Base-by-base conservation (phyloP, 2,888 invertebrate species). In the Hecatera dysodea region DNA sequence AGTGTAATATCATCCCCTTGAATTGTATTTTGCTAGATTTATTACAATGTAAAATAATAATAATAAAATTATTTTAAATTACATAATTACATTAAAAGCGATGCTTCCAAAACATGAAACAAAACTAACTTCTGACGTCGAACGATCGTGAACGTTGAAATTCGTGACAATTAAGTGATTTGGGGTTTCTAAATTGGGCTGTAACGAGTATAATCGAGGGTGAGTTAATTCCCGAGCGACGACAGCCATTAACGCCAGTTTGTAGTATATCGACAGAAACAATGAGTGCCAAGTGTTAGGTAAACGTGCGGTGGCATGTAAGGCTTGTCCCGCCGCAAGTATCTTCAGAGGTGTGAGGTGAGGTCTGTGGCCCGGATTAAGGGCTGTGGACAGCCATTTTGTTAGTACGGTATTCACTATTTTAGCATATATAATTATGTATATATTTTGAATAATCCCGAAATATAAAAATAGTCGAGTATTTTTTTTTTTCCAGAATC, bases 201-300 rank as follows among this genome's bases (percentile, higher is more conserved):
- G 50, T 72, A 27, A 70, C 46, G 29, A 22, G 24, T 42, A 7
- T 33, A 42, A 3, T 52, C n/a, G n/a, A 61, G 69, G 33, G 33
- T 27, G 7, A 42, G 33, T 50, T 17, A 39, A 48, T 36, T 61
- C n/a, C n/a, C n/a, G 8, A 42, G n/a, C 48, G 27, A 19, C n/a
- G 27, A 61, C 36, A 55, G 24, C 9, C 27, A 27, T 50, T 72
- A 24, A 44, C 33, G 12, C 17, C 50, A 61, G 24, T 61, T 50
- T 33, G 62, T 33, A 72, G 17, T 24, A 24, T 42, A 50, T 52
- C 33, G 42, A 60, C 29, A 42, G 50, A 52, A 52, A 52, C 62
- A 44, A 52, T 73, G 60, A 44, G 42, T 27, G 19, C 19, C 72
- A 29, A 48, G 72, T 72, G 29, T 29, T 56, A 68, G 36, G 29